Evolutionary conservation across 2,113 vertebrate species (phyloP), one percentile per base, ranked within the genome.

Genomic region (Hypomesus transpacificus): DNA sequence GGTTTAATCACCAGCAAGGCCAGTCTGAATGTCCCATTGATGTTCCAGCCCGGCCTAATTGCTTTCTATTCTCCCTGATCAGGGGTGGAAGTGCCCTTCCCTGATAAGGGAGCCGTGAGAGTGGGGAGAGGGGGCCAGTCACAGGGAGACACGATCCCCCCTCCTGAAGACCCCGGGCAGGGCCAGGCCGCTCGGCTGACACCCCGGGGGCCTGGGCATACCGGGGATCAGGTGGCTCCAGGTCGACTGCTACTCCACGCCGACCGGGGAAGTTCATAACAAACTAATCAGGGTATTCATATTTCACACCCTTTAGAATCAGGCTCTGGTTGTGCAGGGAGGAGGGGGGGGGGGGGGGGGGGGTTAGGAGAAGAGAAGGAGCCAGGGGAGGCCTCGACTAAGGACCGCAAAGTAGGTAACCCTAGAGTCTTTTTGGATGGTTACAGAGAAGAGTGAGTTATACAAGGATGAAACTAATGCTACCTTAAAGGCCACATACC

Each of bases 61-160:
- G 60, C 59, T 68, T 51, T 79, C 68, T 24, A 31, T 79, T 81
- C 67, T 74, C 17, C 58, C 62, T 34, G 16, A 69, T 11, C 17
- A 34, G 71, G 51, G 73, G 21, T n/a, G 62, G 50, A 81, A 70
- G 66, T 79, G 74, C 8, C 74, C 67, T 78, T 76, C 57, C 69
- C 74, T 76, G 80, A 87, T 73, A 82, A 83, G 70, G 80, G 74
- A 82, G 80, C 75, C 75, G 66, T 86, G 85, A 87, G 85, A 88
- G 76, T 73, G 52, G 76, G 63, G 64, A 79, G 83, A 75, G 71
- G 71, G 31, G 67, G 70, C 9, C 1, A 81, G 80, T 85, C 84
- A 80, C 68, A 82, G 79, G 76, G 74, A 84, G 76, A 74, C 73
- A 57, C 79, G 60, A 85, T 82, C 80, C 76, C 82, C 54, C 58